phyloP scores from a whole-genome alignment of 2,113 vertebrate genomes.

The Myodes glareolus region DNA sequence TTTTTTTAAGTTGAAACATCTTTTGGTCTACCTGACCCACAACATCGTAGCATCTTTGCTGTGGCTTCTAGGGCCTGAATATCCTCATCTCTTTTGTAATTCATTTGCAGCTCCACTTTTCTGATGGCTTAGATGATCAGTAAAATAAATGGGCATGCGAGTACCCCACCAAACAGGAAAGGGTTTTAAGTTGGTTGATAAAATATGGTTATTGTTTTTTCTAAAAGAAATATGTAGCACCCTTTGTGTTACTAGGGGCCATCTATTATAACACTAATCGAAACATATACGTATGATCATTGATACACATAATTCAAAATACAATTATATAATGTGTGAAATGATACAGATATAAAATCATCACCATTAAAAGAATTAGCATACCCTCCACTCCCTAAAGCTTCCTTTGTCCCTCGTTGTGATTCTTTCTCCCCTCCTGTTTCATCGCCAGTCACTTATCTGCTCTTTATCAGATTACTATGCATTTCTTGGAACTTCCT shows the following conservation, averaged over 20 bases:
- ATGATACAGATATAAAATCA: constrained; percentile 1
- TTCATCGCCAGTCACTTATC: background rate
- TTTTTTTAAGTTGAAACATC: background rate
- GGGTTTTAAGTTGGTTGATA: constrained; percentile 3
- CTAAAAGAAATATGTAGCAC: constrained; percentile 4
- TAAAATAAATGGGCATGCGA: constrained; percentile 4
- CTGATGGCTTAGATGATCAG: constrained; percentile 30
- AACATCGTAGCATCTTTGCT: background rate
- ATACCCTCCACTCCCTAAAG: background rate
- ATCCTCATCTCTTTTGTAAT: constrained; percentile 16
- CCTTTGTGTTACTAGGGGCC: constrained; percentile 21
- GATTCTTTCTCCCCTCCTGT: background rate
- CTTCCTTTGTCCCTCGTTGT: background rate
- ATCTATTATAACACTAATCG: constrained; percentile 20
- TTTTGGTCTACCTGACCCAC: background rate
- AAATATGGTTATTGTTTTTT: constrained; percentile 52
- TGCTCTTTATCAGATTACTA: constrained; percentile 44
- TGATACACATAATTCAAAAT: constrained; percentile 38
- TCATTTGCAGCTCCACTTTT: constrained; percentile 32
- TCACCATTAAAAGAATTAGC: constrained; percentile 36
- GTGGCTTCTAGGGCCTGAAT: background rate
- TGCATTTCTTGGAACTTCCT: constrained; percentile 53
- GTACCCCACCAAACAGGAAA: constrained; percentile 34
- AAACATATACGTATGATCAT: background rate
- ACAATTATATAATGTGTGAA: background rate